phyloP scores from a whole-genome alignment of 64 coral and sea anemone genomes.

The Catalaphyllia jardinei region DNA sequence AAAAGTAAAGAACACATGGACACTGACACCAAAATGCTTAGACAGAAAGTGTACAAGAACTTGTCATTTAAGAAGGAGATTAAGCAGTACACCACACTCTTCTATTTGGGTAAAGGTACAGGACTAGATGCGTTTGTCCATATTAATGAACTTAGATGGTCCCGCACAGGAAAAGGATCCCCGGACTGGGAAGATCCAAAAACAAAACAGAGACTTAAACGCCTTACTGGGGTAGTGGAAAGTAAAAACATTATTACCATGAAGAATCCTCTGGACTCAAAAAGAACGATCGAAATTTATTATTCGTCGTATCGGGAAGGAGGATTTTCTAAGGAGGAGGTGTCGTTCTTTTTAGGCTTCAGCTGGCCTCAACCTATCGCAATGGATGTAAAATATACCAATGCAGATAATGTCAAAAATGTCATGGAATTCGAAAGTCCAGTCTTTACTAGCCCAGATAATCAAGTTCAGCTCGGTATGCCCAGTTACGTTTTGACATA shows the following conservation, averaged over 20 bases:
- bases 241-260: constrained; percentile 32
- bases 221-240: constrained; percentile 39
- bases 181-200: not conserved
- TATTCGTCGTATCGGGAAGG: constrained; percentile 37
- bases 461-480: not conserved
- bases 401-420: not conserved
- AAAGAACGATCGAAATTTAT: constrained; percentile 25
- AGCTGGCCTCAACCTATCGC: constrained; percentile 50
- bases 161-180: not conserved
- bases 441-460: not conserved
- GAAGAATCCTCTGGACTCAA: constrained; percentile 20
- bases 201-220: constrained; percentile 28
- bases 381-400: constrained; percentile 13
- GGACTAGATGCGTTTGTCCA: constrained; percentile 61
- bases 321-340: constrained; percentile 65
- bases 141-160: constrained; percentile 28
- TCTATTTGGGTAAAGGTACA: constrained; percentile 52
- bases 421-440: not conserved
- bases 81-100: constrained; percentile 54
- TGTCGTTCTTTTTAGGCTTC: constrained; percentile 60
- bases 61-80: constrained; percentile 42
- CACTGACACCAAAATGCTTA: constrained; percentile 12
- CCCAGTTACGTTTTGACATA: not conserved
- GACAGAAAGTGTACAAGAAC: constrained; percentile 36
- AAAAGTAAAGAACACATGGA: constrained; percentile 26